phyloP scores from a whole-genome alignment of 2,888 invertebrate genomes.

The Lordiphosa andalusiaca region DNA sequence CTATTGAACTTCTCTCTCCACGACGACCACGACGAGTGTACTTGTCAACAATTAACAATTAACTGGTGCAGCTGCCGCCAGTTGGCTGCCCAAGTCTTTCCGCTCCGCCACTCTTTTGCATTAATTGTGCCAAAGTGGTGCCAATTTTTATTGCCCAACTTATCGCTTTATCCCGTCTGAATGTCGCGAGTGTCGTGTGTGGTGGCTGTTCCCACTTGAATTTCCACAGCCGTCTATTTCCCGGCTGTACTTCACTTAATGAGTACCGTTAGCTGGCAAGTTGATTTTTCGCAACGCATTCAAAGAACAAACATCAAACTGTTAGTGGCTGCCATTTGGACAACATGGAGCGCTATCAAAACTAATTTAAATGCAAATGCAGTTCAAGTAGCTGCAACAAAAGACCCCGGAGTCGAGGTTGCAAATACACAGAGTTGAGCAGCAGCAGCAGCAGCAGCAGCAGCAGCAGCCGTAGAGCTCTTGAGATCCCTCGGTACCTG shows the following conservation, averaged over 20 bases:
- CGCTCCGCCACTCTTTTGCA: constrained; percentile 22
- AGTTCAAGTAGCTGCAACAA: constrained; percentile 61
- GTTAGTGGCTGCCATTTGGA: constrained; percentile 30
- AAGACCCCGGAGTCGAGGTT: constrained; percentile 25
- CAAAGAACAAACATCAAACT: constrained; percentile 65
- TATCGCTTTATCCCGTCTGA: constrained; percentile 62
- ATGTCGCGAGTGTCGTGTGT: constrained; percentile 35
- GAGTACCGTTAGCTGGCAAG: constrained; percentile 60
- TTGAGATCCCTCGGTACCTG: constrained; percentile 22
- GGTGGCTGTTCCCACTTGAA: constrained; percentile 49
- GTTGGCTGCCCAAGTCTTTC: constrained; percentile 22
- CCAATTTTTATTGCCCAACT: constrained; percentile 71
- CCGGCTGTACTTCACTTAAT: constrained; percentile 61
- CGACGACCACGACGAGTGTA: constrained; percentile 42
- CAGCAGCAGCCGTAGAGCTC: constrained; percentile 23
- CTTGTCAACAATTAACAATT: constrained; percentile 70
- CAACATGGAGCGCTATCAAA: constrained; percentile 53
- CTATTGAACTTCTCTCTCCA: constrained; percentile 21
- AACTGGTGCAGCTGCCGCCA: constrained; percentile 53
- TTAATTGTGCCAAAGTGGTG: constrained; percentile 69
- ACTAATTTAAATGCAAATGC: constrained; percentile 74
- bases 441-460: too few relatives aligned
- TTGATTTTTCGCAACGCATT: constrained; percentile 62
- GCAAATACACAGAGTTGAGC: constrained; percentile 16
- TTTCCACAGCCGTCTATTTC: constrained; percentile 28